Base-by-base conservation (phyloP, 2,797 vertebrate genomes). In the Hyperoplus lanceolatus region DNA sequence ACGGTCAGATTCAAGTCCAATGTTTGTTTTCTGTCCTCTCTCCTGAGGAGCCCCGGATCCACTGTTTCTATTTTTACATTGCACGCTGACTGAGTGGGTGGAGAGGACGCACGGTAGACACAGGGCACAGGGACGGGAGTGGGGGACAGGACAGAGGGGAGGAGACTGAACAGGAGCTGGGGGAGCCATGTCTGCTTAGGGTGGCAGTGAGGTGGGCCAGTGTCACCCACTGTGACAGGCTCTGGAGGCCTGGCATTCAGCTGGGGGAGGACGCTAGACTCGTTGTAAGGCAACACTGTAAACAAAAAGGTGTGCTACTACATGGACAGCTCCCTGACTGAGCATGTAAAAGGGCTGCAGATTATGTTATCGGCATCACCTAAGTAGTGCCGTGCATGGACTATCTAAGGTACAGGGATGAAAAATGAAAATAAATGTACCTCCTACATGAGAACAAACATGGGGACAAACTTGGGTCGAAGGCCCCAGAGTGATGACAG, bases 41-140 rank as follows among this genome's bases (percentile, higher is more conserved):
- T 76, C 69, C 70, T 77, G 80, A 86, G 88, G 84, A 85, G 85
- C 81, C 86, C 84, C 15, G 8, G 75, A 75, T 75, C 80, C 78
- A 85, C 85, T 88, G 86, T 41, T 79, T 75, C 92, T 95, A 94
- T 93, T 93, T 93, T 90, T 87, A 81, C 54, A 60, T 53, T 62
- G 38, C 72, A 70, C n/a, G 4, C 63, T 39, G 58, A 73, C 63
- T 39, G 58, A 73, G 85, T 73, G 77, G 81, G 82, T 66, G 82
- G 75, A 80, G 77, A 80, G 77, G 77, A 63, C 71, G 4, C 14
- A 61, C 80, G 73, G 78, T 82, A 81, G 77, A 83, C 81, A 59
- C 81, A 71, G 87, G 86, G 82, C 77, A 41, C 77, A 64, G 51
- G 56, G 56, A 39, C 12, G 9, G 14, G 41, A 38, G 38, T 1